Evolutionary conservation across 1,140 invertebrate genomes (phyloP).

Genomic region (Drosophila sucinea): DNA sequence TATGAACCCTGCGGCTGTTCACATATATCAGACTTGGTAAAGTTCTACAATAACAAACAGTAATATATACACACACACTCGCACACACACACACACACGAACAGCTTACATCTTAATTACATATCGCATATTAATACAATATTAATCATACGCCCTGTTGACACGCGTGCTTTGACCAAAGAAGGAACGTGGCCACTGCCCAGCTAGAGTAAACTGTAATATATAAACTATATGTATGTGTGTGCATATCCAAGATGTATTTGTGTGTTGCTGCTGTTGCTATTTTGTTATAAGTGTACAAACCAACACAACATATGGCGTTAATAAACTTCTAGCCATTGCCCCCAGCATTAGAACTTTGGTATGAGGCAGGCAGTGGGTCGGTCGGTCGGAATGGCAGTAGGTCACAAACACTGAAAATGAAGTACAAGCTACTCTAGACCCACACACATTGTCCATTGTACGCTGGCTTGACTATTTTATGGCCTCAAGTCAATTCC

Average conservation of each 20-base stretch:
- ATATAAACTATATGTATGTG: conserved; percentile 24
- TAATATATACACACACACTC: background rate
- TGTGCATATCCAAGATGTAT: conserved; percentile 37
- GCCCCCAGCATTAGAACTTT: conserved; percentile 21
- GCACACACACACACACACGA: conserved; percentile 33
- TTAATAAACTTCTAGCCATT: conserved; percentile 72
- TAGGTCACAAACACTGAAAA: conserved; percentile 24
- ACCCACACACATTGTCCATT: conserved; percentile 29
- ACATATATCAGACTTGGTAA: background rate
- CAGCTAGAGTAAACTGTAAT: conserved; percentile 41
- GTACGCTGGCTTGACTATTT: conserved; percentile 66
- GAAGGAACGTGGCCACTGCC: conserved; percentile 53
- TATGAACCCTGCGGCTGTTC: background rate
- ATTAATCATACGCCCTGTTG: conserved; percentile 80
- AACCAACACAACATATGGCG: conserved; percentile 67
- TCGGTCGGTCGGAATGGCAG: background rate
- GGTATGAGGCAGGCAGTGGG: too few species aligned
- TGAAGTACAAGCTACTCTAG: conserved; percentile 24
- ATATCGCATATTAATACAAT: conserved; percentile 81
- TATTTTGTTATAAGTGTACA: conserved; percentile 69
- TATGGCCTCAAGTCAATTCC: conserved; percentile 80
- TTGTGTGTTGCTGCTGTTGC: conserved; percentile 42
- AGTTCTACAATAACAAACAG: conserved; percentile 5
- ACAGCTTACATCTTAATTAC: conserved; percentile 80
- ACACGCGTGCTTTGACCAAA: conserved; percentile 58